Evolutionary conservation across 37 sponge, comb jelly and placozoan species (phyloP).

Genomic region (Oopsacas minuta): DNA sequence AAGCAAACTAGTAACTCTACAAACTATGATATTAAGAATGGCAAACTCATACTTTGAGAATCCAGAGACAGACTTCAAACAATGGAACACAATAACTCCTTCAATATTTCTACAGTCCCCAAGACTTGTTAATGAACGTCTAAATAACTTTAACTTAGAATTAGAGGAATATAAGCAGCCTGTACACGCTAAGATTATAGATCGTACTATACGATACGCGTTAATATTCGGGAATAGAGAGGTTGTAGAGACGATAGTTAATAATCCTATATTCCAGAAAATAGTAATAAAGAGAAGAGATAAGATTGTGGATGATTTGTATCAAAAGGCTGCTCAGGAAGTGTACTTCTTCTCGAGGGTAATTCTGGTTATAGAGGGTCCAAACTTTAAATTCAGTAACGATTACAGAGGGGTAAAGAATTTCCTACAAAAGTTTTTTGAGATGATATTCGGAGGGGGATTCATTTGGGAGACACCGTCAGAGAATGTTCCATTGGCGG

Average conservation of each 20-base stretch:
- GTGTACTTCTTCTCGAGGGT: not conserved
- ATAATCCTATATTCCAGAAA: not conserved
- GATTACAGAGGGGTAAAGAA: not conserved
- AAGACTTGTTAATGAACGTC: not conserved
- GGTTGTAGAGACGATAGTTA: not conserved
- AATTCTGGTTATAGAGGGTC: not conserved
- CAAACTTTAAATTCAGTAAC: not conserved
- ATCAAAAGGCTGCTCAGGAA: not conserved
- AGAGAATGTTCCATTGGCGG: not conserved
- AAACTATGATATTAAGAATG: not conserved
- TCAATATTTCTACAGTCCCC: not conserved
- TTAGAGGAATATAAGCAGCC: not conserved
- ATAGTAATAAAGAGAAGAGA: not conserved
- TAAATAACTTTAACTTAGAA: not conserved
- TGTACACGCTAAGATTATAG: not conserved
- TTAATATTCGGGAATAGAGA: not conserved
- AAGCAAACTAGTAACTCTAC: not conserved
- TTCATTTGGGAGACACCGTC: constrained; percentile 14
- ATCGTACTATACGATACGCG: not conserved
- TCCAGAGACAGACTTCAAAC: not conserved
- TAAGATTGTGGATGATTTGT: not conserved
- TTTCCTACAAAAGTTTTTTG: not conserved
- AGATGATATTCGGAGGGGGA: not conserved
- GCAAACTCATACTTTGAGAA: not conserved
- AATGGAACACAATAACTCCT: not conserved